Evolutionary conservation across 2,113 vertebrate species (phyloP), one percentile per base, ranked within the genome.

Genomic region (Oreochromis aureus): DNA sequence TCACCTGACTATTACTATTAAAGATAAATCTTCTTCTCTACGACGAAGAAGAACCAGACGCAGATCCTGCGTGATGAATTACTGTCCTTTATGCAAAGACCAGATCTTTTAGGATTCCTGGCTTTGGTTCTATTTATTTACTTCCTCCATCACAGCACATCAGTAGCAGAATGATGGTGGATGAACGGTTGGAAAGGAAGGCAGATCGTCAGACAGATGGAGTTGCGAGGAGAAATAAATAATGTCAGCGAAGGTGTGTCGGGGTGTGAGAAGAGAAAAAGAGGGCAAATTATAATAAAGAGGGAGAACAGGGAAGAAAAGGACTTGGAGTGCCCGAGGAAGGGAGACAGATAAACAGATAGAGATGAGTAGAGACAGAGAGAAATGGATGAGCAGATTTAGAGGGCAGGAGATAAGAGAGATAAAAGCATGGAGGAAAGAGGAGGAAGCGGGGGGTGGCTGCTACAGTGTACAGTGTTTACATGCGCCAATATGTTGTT

Each of bases 31-130:
- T 90, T 87, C 89, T 87, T 76, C 83, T 46, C 22, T 85, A 48
- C n/a, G 3, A 48, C 44, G 7, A 48, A 56, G 79, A 83, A 87
- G 87, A 80, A 90, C 69, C 46, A 41, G 63, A 86, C 66, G 73
- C 66, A 34, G 82, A 80, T 89, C 89, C 84, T 81, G 66, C 84
- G 19, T 94, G 94, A 95, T 95, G 87, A 91, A 95, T 94, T 87
- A 92, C 90, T 69, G 6, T 85, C 89, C 90, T 92, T 94, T 92
- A 94, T 87, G 93, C 94, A 94, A 92, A 95, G 93, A 93, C 93
- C 93, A 93, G 92, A 94, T 94, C 93, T 95, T 94, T 90, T 87
- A 92, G 92, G 93, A 94, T 89, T 94, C 93, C 90, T 92, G 92
- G 91, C 93, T 90, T 91, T 73, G 88, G 87, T 87, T 92, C 85